A percentile compares a stretch with the other conserved stretches of the same genome.
Evolutionary conservation across 1,140 invertebrate genomes (phyloP).

Genomic region (Ceratitis capitata): DNA sequence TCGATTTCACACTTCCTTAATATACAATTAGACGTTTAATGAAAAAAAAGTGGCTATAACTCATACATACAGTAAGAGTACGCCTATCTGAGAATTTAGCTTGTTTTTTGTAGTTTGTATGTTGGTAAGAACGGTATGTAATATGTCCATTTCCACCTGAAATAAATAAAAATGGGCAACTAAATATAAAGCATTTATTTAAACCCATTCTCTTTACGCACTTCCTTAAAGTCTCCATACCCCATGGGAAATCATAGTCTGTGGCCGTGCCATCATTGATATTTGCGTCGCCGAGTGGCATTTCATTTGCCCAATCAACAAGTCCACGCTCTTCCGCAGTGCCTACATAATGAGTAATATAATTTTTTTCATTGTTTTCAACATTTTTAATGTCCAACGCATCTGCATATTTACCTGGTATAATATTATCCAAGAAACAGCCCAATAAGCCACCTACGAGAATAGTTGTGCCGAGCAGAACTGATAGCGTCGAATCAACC

Average conservation of each 20-base stretch:
- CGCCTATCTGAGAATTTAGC: no score
- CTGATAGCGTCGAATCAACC: constrained; percentile 78
- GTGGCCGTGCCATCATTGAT: constrained; percentile 67
- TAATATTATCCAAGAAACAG: constrained; percentile 84
- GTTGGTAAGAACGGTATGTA: constrained; percentile 77
- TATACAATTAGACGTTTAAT: no score
- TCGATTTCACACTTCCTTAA: no score
- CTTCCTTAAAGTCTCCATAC: constrained; percentile 73
- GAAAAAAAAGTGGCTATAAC: no score
- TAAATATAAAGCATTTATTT: not conserved
- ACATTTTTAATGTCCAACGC: no score
- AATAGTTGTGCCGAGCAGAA: constrained; percentile 85
- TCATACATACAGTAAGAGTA: no score
- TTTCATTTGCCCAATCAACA: constrained; percentile 76
- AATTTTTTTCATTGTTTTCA: not conserved
- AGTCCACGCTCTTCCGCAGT: constrained; percentile 75
- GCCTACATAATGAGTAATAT: constrained; percentile 66
- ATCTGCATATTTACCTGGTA: constrained; percentile 74
- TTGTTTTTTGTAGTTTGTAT: constrained; percentile 67
- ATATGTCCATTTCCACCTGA: constrained; percentile 74
- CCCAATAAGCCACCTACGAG: constrained; percentile 83
- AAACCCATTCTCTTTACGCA: constrained; percentile 47
- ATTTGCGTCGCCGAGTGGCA: constrained; percentile 69
- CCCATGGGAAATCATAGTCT: constrained; percentile 79
- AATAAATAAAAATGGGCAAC: constrained; percentile 46